Evolutionary conservation across 2,113 vertebrate species (phyloP).

Genomic region (Narcine bancroftii): DNA sequence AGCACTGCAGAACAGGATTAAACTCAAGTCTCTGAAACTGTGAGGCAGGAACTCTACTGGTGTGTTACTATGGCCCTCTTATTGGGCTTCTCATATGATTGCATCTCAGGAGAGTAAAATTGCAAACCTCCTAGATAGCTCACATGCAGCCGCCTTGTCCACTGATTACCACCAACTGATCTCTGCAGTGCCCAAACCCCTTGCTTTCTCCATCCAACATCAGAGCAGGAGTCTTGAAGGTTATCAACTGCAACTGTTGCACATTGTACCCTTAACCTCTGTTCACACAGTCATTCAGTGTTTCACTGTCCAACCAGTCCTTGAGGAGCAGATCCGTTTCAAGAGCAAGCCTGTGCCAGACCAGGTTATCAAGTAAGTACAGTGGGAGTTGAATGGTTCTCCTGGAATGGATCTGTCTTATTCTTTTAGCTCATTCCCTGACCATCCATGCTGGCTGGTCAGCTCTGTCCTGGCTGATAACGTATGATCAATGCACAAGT

Average conservation of each 20-base stretch:
- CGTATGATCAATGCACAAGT: too few species aligned
- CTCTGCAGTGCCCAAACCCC: too few species aligned
- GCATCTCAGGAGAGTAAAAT: background rate
- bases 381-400: background rate
- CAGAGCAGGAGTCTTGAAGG: background rate
- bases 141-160: background rate
- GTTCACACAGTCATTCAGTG: slow-evolving; percentile 81
- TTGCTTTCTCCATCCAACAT: background rate
- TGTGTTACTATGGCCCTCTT: background rate
- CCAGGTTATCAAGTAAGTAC: slow-evolving; percentile 90
- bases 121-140: background rate
- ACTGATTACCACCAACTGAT: too few species aligned
- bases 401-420: background rate
- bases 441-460: background rate
- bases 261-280: slow-evolving; percentile 56
- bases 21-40: too few species aligned
- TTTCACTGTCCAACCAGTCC: slow-evolving; percentile 88
- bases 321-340: slow-evolving; percentile 83
- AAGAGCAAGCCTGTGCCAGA: slow-evolving; percentile 94
- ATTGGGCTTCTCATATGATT: background rate
- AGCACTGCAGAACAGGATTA: too few species aligned
- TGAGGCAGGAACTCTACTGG: too few species aligned
- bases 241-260: too few species aligned
- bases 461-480: background rate
- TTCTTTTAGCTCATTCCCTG: background rate